These are phyloP conservation scores for Drosophila anceps DNA, from an alignment of 2,888 invertebrate genomes.

Conservation along the genomic window DNA sequence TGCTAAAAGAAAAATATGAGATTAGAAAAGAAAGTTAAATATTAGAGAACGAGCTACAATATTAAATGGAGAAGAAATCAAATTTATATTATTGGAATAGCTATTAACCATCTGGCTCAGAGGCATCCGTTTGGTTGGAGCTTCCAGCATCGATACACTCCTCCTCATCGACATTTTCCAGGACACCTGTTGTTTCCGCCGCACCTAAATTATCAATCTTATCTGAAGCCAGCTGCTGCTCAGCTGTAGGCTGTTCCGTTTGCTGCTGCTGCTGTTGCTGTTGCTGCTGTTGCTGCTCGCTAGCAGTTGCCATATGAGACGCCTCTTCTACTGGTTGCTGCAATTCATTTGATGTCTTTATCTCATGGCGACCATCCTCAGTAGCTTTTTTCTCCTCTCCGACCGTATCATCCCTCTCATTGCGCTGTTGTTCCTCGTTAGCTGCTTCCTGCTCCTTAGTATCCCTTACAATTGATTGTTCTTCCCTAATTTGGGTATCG, in stretches of 20 bases:
- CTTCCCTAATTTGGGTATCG: not conserved
- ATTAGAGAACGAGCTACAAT: conserved; percentile 3
- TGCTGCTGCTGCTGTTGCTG: not conserved
- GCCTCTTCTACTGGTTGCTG: not conserved
- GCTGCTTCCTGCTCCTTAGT: not conserved
- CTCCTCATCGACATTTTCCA: conserved; percentile 6
- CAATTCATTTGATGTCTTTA: not conserved
- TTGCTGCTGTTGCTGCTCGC: not conserved
- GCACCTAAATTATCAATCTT: not conserved
- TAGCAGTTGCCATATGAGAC: not conserved
- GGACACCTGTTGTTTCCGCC: conserved; percentile 70
- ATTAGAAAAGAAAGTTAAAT: conserved; percentile 7
- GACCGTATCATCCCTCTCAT: not conserved
- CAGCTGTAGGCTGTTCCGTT: not conserved
- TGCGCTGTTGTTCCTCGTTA: not conserved
- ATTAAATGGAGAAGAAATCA: not conserved
- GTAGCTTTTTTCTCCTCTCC: too few relatives aligned
- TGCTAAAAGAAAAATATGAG: conserved; percentile 16
- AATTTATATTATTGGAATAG: conserved; percentile 36
- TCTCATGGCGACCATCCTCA: not conserved
- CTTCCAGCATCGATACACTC: not conserved
- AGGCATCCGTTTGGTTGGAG: conserved; percentile 42
- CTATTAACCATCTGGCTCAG: conserved; percentile 69
- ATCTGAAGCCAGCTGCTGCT: not conserved
- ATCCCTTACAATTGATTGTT: not conserved